These are phyloP conservation scores for Podarcis cretensis DNA, from an alignment of 2,113 vertebrate genomes.

Conservation along the genomic window DNA sequence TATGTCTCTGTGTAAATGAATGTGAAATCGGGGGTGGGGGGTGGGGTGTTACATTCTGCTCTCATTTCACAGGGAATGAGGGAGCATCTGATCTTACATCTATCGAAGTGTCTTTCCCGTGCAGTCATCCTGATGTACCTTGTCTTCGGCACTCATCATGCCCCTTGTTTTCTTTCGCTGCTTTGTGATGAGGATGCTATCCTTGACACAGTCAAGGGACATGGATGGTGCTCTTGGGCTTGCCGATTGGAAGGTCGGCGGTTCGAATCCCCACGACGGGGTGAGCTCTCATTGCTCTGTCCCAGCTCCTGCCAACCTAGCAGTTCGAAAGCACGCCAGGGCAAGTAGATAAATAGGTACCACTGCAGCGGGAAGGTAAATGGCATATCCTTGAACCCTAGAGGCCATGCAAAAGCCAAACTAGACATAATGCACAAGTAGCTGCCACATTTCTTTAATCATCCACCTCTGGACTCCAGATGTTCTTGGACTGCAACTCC, in stretches of 20 bases:
- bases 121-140: neutral
- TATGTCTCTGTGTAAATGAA: conserved; percentile 69
- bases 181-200: neutral
- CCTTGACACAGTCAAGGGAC: too few relatives aligned
- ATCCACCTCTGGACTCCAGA: too few relatives aligned
- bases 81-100: neutral
- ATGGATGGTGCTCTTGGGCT: too few relatives aligned
- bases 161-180: neutral
- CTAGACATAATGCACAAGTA: neutral
- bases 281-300: too few relatives aligned
- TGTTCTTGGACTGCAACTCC: too few relatives aligned
- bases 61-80: neutral
- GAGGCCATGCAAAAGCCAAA: neutral
- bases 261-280: too few relatives aligned
- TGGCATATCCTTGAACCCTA: neutral
- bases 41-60: neutral
- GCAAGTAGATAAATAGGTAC: too few relatives aligned
- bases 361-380: too few relatives aligned
- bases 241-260: too few relatives aligned
- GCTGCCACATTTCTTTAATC: neutral
- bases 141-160: neutral
- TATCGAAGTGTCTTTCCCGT: neutral
- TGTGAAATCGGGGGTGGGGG: neutral
- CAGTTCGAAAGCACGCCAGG: too few relatives aligned
- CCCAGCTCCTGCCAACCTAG: too few relatives aligned